Percentiles rank a stretch among this genome's conserved stretches.
Evolutionary conservation across 1,140 invertebrate species (phyloP).

Genomic region (Lasioglossum baleicum): DNA sequence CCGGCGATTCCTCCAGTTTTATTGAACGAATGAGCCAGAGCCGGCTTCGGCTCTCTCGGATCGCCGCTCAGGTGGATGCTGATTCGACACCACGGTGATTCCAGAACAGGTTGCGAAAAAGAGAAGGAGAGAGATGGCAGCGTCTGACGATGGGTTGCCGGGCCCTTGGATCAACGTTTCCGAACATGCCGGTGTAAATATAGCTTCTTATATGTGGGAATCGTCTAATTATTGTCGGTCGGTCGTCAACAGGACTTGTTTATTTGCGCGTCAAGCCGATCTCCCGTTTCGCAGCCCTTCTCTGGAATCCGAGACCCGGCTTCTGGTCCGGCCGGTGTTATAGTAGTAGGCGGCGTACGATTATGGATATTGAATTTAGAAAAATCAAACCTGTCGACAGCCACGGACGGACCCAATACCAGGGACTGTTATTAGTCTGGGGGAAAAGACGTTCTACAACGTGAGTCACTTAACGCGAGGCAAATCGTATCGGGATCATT

Average conservation of each 20-base stretch:
- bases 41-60: background rate
- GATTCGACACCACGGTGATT: constrained; percentile 15
- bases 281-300: background rate
- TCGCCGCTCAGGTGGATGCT: background rate
- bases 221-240: constrained; percentile 22
- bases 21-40: constrained; percentile 19
- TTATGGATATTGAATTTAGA: constrained; percentile 1
- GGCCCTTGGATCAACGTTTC: background rate
- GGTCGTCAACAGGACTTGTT: background rate
- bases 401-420: background rate
- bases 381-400: background rate
- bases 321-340: background rate
- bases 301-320: background rate
- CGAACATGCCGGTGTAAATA: constrained; percentile 17
- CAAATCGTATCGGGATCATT: no score
- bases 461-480: no score
- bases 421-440: background rate
- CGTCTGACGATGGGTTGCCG: constrained; percentile 8
- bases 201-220: background rate
- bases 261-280: background rate
- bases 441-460: no score
- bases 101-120: constrained; percentile 22
- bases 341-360: background rate
- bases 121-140: background rate
- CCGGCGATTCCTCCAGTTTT: constrained; percentile 31